phyloP scores from a whole-genome alignment of 2,113 vertebrate genomes.

The Anoura caudifer region DNA sequence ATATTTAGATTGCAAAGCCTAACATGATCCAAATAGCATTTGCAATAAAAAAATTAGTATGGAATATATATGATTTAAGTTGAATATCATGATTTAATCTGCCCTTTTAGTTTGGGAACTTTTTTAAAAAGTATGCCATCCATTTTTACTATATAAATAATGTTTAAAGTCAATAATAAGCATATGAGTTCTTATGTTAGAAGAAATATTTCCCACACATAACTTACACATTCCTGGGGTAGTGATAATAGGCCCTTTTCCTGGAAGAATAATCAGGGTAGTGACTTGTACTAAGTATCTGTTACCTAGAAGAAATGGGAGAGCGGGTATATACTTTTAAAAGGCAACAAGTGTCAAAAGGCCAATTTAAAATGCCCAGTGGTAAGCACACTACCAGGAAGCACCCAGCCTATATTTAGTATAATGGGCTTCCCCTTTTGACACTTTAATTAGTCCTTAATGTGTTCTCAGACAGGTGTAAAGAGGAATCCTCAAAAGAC shows the following conservation, averaged over 20 bases:
- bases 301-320: background rate
- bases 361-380: conserved; percentile 30
- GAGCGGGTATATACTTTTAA: background rate
- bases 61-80: background rate
- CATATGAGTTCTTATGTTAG: background rate
- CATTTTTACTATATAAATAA: background rate
- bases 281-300: conserved; percentile 20
- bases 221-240: background rate
- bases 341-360: conserved; percentile 71
- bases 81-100: background rate
- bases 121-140: background rate
- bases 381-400: conserved; percentile 39
- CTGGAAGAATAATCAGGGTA: background rate
- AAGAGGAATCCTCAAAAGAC: conserved; percentile 61
- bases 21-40: background rate
- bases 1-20: conserved; percentile 1
- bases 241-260: background rate
- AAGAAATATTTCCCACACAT: background rate
- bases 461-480: conserved; percentile 60
- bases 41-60: conserved; percentile 18
- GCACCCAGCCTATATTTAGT: conserved; percentile 61
- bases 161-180: conserved; percentile 7
- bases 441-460: conserved; percentile 75
- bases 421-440: conserved; percentile 65
- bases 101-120: background rate